Base-by-base conservation (phyloP, 2,113 vertebrate species). In the Ahaetulla prasina region DNA sequence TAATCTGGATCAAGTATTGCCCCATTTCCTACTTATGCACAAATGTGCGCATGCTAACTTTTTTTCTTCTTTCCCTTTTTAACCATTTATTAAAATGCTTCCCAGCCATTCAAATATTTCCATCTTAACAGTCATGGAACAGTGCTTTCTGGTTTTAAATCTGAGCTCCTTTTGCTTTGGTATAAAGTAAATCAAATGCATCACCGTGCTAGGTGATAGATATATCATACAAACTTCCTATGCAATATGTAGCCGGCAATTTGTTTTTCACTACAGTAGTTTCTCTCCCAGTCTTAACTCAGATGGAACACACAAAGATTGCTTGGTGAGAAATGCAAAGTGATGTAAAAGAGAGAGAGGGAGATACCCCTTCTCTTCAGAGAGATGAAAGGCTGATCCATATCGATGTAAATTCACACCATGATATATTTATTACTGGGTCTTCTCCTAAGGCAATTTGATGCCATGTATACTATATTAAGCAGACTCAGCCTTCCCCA, bases 231-330 rank as follows among this genome's bases (percentile, higher is more conserved):
- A 94, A 92, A 94, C 91, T 86, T 95, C 92, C 90, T 0, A 90
- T 93, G 93, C 93, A 94, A 95, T 96, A 95, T 68, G 94, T 95
- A 95, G 91, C 93, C 93, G 94, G 94, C 86, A 0, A 94, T 96
- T 95, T 96, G 89, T 95, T 97, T 96, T 95, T 96, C 95, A 95
- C 94, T 94, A 94, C n/a, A 20, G 92, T 96, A 96, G 94, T 93
- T 95, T 95, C 96, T 95, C 96, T 96, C 95, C 93, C 91, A 96
- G 96, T 96, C 92, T 94, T 95, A 96, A 94, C 92, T 96, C 92
- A 96, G 94, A 93, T 89, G 89, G 87, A 95, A 93, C 3, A 1
- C 43, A 54, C 92, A 91, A 90, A 95, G 87, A 93, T 96, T 95
- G 93, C 92, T 94, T 92, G 93, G 85, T 89, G 95, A 96, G 94